Percentiles rank a stretch among this genome's conserved stretches.
phyloP scores from a whole-genome alignment of 2,888 invertebrate genomes.

The Argyresthia albistria region DNA sequence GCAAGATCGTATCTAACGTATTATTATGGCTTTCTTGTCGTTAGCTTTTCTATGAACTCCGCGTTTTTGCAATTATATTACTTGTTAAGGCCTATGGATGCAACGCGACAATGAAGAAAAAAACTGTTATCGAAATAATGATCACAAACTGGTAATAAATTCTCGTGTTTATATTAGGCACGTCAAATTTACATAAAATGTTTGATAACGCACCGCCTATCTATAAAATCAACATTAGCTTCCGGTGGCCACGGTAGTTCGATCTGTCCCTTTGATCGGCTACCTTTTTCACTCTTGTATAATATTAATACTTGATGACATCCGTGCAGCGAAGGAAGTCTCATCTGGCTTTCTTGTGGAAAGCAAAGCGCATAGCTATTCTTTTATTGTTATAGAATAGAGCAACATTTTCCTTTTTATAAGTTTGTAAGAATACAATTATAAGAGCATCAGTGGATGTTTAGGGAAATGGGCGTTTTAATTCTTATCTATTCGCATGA shows the following conservation, averaged over 20 bases:
- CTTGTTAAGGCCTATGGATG: too few relatives aligned
- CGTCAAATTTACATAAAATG: slow-evolving; percentile 10
- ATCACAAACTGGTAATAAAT: neutral
- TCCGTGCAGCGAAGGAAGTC: slow-evolving; percentile 21
- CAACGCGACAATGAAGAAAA: neutral
- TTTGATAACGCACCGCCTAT: slow-evolving; percentile 14
- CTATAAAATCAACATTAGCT: slow-evolving; percentile 15
- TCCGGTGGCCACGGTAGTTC: slow-evolving; percentile 12
- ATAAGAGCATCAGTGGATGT: neutral
- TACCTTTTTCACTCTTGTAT: neutral
- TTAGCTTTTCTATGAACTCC: neutral
- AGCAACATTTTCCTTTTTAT: neutral
- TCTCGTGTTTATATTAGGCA: slow-evolving; percentile 12
- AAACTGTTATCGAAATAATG: neutral
- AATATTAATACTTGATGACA: neutral
- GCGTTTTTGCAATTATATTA: neutral
- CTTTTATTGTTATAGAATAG: neutral
- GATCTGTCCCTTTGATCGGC: slow-evolving; percentile 1
- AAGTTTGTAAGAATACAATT: neutral
- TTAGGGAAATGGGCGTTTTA: neutral
- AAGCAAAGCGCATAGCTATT: neutral
- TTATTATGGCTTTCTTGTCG: neutral
- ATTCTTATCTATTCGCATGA: too few relatives aligned
- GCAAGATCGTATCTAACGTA: neutral
- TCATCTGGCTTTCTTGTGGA: slow-evolving; percentile 12